These are phyloP conservation scores for Camptogramma bilineatum DNA, from an alignment of 2,888 invertebrate genomes.

Conservation along the genomic window DNA sequence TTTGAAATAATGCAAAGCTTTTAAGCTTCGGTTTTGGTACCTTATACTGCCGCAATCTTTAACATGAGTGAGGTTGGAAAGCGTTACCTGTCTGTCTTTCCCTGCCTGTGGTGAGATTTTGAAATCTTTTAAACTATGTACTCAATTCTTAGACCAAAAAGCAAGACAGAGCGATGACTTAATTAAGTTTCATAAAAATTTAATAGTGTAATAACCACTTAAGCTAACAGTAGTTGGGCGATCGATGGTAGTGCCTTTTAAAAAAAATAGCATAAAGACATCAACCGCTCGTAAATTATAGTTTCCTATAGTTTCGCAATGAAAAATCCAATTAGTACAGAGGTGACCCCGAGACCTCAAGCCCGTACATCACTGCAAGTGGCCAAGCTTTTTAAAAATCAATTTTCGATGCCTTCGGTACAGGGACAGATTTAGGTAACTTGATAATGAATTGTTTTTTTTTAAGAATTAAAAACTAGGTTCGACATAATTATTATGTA, in stretches of 20 bases:
- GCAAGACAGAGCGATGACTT: too few relatives aligned
- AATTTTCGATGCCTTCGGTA: slow-evolving; percentile 18
- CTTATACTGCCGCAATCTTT: background rate
- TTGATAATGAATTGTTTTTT: too few relatives aligned
- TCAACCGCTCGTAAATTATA: slow-evolving; percentile 51
- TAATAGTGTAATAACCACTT: too few relatives aligned
- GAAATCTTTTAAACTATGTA: too few relatives aligned
- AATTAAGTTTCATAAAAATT: too few relatives aligned
- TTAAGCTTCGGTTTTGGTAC: background rate
- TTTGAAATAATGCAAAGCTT: background rate
- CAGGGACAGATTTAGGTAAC: slow-evolving; percentile 11
- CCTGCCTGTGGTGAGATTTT: too few relatives aligned
- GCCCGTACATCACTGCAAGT: slow-evolving; percentile 52
- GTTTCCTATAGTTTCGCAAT: slow-evolving; percentile 42
- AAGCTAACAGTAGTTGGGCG: too few relatives aligned
- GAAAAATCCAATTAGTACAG: slow-evolving; percentile 32
- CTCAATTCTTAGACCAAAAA: too few relatives aligned
- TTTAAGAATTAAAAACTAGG: too few relatives aligned
- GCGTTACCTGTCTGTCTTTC: too few relatives aligned
- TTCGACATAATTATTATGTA: too few relatives aligned
- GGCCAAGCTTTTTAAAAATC: slow-evolving; percentile 43
- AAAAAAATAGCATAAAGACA: slow-evolving; percentile 7
- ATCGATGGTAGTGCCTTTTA: background rate
- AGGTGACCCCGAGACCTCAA: slow-evolving; percentile 18
- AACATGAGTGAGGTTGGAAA: background rate